Evolutionary conservation across 2,113 vertebrate species (phyloP), one percentile per base, ranked within the genome.

Genomic region (Neodontobutis hainanensis): DNA sequence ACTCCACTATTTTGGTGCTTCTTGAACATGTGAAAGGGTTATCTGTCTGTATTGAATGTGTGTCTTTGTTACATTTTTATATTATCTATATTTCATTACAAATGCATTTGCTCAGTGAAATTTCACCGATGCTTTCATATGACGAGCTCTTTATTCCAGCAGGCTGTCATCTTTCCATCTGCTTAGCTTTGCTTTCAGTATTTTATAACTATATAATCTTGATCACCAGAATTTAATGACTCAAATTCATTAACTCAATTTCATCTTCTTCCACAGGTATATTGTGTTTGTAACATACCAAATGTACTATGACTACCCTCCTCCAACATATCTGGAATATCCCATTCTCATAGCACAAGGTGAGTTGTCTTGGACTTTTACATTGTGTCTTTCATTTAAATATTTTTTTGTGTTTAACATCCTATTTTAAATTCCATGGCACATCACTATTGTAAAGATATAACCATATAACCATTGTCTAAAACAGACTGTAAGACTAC

Each of bases 241-340:
- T 7, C 16, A 12, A 34, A 5, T 16, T 16, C 0, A 5, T 27
- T 56, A 69, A 75, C 47, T 8, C 32, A 19, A 38, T 4, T 12
- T 11, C 0, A 5, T 73, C 5, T 75, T 4, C 70, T 49, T 71
- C 19, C 77, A 12, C 58, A 98, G 97, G 77, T 96, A 93, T 86
- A 91, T 98, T 61, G 95, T 97, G 58, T 97, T 96, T 75, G 91
- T 98, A n/a, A 94, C 94, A 2, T 98, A 98, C 88, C 96, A 97
- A 83, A 93, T 92, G 83, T 97, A 96, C 84, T 96, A 98, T 1
- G 88, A 82, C 60, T 96, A 97, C 85, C 96, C 97, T 1, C 88
- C 93, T 35, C 91, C 94, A 57, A 96, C 96, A 0, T 98, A 95
- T 80, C 87, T 98, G 90, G 97, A 98, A 65, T 97, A 95, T 81